Conservation (phyloP, 1,140 invertebrate genomes). For the Pogonomyrmex barbatus region DNA sequence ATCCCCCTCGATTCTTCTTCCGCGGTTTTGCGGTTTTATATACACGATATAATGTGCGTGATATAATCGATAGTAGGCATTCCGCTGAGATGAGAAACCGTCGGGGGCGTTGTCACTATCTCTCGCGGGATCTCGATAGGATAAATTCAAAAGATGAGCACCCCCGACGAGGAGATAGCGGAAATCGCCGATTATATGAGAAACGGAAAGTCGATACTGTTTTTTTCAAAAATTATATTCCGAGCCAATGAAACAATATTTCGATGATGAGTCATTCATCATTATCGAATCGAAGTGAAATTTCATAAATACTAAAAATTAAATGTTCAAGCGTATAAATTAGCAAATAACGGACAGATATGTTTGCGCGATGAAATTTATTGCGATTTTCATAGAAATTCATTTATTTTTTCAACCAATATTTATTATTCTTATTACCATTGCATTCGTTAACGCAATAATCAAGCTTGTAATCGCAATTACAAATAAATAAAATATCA, state of each 20-base stretch:
- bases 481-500: slow-evolving; percentile 6
- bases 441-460: background rate
- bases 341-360: background rate
- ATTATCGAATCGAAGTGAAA: background rate
- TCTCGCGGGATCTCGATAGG: slow-evolving; percentile 62
- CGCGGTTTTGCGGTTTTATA: slow-evolving; percentile 64
- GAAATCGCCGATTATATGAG: slow-evolving; percentile 30
- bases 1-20: background rate
- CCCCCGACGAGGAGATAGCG: slow-evolving; percentile 19
- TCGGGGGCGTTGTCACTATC: slow-evolving; percentile 67
- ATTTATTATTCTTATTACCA: slow-evolving; percentile 3
- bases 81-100: slow-evolving; percentile 64
- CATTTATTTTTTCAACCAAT: slow-evolving; percentile 23
- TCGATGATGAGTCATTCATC: background rate
- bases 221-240: background rate
- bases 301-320: background rate
- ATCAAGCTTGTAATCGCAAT: background rate
- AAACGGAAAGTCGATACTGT: slow-evolving; percentile 29
- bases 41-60: slow-evolving; percentile 65
- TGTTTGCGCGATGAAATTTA: background rate
- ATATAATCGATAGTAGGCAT: slow-evolving; percentile 71
- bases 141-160: slow-evolving; percentile 52
- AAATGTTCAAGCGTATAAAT: slow-evolving; percentile 6
- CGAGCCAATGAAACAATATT: background rate
- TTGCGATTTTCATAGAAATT: background rate